phyloP scores from a whole-genome alignment of 2,113 vertebrate genomes.

The Chlamydotis undulata region DNA sequence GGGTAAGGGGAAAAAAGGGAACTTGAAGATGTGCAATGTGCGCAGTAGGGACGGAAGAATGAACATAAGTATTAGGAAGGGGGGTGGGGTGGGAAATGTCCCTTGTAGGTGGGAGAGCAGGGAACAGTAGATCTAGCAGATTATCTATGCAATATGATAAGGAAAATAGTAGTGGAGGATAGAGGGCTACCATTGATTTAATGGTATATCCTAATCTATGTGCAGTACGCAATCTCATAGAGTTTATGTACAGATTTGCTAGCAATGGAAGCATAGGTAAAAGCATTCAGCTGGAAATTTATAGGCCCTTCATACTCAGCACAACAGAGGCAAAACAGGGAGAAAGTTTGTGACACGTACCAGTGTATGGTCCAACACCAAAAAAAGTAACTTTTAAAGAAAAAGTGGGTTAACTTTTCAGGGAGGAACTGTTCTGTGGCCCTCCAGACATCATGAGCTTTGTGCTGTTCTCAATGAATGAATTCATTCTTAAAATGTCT shows the following conservation, averaged over 20 bases:
- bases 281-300: not conserved
- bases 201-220: not conserved
- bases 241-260: not conserved
- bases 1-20: not conserved
- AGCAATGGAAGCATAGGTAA: not conserved
- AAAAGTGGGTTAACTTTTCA: not conserved
- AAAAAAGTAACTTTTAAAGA: not conserved
- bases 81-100: not conserved
- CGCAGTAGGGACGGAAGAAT: not conserved
- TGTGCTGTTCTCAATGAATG: not conserved
- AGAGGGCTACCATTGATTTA: not conserved
- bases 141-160: not conserved
- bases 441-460: not conserved
- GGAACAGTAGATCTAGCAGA: not conserved
- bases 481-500: conserved; percentile 12
- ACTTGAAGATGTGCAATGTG: not conserved
- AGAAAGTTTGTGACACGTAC: not conserved
- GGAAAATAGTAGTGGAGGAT: not conserved
- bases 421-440: not conserved
- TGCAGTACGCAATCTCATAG: not conserved
- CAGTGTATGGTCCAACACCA: not conserved
- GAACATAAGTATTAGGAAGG: not conserved
- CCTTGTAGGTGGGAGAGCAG: not conserved
- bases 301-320: not conserved
- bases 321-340: not conserved